Evolutionary conservation across 2,113 vertebrate genomes (phyloP), one percentile per base, ranked within the genome.

Genomic region (Apteryx owenii): DNA sequence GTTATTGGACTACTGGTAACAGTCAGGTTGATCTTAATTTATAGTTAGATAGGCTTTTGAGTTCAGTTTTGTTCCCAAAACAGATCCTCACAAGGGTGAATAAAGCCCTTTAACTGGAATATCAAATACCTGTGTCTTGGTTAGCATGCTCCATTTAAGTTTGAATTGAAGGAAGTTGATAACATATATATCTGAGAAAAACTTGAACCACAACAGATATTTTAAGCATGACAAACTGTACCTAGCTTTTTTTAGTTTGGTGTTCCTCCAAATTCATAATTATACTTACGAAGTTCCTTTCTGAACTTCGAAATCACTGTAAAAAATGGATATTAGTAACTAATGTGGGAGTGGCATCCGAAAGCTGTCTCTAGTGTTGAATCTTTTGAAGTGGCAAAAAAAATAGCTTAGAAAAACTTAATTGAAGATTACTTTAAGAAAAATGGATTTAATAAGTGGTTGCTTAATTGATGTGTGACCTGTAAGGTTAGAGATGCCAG

Each of bases 301-400:
- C 61, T 94, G 53, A 23, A 90, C 79, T 95, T 97, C 69, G 21
- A 84, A 90, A 87, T 69, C 3, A 12, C 72, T 76, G 70, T 83
- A 80, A 88, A 95, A 94, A 93, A 76, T 71, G 46, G 62, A 64
- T 66, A 46, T 93, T 81, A 16, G 15, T 81, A 75, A 51, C 64
- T 92, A 82, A 77, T 85, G 65, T 93, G 80, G 89, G 88, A 87
- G 64, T 64, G 86, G 44, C 56, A 84, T 92, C 88, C 84, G 81
- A 62, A 85, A 83, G 75, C 81, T 72, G 95, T 94, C 91, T 88
- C 80, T 53, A 15, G 61, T 86, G 51, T 91, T 93, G 77, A 93
- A 58, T 88, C 84, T 93, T 97, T 94, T 89, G 60, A 94, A 91
- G 85, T 90, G 54, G 56, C 80, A 95, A 95, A 90, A 94, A 70